Conservation (phyloP, 92 coral and sea anemone genomes). For the Paragorgia papillata region DNA sequence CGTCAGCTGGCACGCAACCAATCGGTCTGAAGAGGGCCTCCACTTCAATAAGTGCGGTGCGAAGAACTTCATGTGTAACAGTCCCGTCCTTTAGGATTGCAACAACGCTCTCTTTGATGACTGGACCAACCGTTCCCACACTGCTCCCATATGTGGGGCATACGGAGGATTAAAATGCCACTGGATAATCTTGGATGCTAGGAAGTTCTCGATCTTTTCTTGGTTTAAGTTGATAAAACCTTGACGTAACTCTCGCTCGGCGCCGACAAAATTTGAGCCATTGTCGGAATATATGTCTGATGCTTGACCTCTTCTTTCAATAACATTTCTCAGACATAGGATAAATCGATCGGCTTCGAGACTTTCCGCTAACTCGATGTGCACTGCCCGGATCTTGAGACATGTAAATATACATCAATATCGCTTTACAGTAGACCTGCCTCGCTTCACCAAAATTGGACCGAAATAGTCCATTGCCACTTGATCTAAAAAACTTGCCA, state of each 20-base stretch:
- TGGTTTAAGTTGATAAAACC: constrained; percentile 10
- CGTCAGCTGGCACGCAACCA: neutral
- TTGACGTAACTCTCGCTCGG: constrained; percentile 35
- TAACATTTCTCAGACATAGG: constrained; percentile 3
- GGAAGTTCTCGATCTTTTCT: no score
- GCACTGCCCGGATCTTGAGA: constrained; percentile 18
- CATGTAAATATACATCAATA: constrained; percentile 29
- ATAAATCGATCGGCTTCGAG: constrained; percentile 22
- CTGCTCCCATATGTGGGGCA: constrained; percentile 53
- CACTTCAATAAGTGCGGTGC: constrained; percentile 27
- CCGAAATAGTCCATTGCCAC: constrained; percentile 21
- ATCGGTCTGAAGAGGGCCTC: constrained; percentile 16
- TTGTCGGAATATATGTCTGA: constrained; percentile 19
- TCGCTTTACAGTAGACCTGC: constrained; percentile 5
- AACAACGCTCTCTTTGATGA: constrained; percentile 13
- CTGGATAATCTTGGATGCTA: constrained; percentile 17
- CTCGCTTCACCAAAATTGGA: constrained; percentile 17
- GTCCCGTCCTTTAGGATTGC: constrained; percentile 27
- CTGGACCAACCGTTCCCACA: constrained; percentile 50
- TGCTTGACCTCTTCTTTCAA: constrained; percentile 5
- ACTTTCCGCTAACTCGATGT: constrained; percentile 7
- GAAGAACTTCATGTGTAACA: constrained; percentile 43
- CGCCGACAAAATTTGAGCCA: constrained; percentile 32
- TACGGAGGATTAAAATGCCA: constrained; percentile 54
- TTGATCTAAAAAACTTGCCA: no score